Percentiles rank a stretch among this genome's conserved stretches.
These are phyloP conservation scores for Gadopsis bispinosus DNA, from an alignment of 2,797 vertebrate species.

Conservation along the genomic window DNA sequence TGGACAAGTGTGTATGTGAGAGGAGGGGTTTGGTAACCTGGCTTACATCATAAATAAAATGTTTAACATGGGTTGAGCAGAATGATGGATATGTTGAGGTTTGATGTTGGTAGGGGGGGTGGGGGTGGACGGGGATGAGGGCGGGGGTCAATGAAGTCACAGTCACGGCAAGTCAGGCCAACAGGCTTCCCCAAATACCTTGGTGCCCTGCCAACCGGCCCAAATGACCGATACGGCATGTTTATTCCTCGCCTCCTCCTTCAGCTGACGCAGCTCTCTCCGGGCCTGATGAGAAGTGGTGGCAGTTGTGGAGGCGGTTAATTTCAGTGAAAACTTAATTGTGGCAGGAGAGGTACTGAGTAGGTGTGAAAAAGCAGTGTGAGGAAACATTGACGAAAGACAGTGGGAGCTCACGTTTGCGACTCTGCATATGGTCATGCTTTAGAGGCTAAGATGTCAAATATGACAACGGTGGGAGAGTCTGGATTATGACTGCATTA, in stretches of 20 bases:
- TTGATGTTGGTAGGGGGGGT: not conserved
- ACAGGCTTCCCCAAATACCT: slow-evolving; percentile 91
- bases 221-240: slow-evolving; percentile 98
- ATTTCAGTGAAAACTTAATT: slow-evolving; percentile 58
- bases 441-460: not conserved
- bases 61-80: slow-evolving; percentile 34
- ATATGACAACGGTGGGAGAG: not conserved
- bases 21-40: not conserved
- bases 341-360: slow-evolving; percentile 28
- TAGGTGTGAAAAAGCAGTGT: slow-evolving; percentile 30
- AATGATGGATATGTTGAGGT: slow-evolving; percentile 35
- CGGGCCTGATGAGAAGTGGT: slow-evolving; percentile 87
- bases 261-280: slow-evolving; percentile 95
- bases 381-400: slow-evolving; percentile 43
- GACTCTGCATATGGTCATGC: not conserved
- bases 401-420: not conserved
- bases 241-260: slow-evolving; percentile 96
- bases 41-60: slow-evolving; percentile 14
- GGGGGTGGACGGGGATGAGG: not conserved
- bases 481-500: not conserved
- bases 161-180: slow-evolving; percentile 69
- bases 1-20: slow-evolving; percentile 14
- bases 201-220: slow-evolving; percentile 98
- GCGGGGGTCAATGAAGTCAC: slow-evolving; percentile 55
- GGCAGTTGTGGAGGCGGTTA: slow-evolving; percentile 69